Conservation (phyloP, 2,888 invertebrate genomes). For the Myopa testacea region DNA sequence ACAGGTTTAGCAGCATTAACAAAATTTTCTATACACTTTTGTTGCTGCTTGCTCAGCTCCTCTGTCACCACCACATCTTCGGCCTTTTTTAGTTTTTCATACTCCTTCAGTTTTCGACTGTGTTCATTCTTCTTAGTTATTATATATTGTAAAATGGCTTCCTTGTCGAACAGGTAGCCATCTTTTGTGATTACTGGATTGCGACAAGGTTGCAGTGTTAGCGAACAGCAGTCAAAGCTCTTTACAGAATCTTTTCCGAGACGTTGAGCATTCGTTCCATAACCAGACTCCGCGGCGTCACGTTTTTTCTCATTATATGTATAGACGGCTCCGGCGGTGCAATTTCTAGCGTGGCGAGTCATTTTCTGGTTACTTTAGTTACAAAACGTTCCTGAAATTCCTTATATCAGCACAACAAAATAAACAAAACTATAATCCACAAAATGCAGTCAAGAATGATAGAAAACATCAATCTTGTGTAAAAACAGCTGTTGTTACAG, state of each 20-base stretch:
- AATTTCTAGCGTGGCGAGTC: conserved; percentile 98
- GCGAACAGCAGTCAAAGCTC: conserved; percentile 97
- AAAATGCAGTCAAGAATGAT: not conserved
- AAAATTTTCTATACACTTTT: conserved; percentile 81
- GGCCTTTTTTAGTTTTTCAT: conserved; percentile 85
- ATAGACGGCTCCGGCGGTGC: conserved; percentile 98
- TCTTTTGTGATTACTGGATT: conserved; percentile 92
- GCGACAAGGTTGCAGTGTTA: conserved; percentile 96
- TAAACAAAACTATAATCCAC: not conserved
- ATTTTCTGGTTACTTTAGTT: conserved; percentile 68
- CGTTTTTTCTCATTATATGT: conserved; percentile 98
- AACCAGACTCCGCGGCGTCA: conserved; percentile 94
- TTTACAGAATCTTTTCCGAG: conserved; percentile 73
- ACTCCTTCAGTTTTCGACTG: conserved; percentile 89
- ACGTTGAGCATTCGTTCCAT: conserved; percentile 66
- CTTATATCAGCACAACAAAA: not conserved
- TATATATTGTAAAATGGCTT: conserved; percentile 95
- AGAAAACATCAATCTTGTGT: not conserved
- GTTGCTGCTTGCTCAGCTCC: conserved; percentile 67
- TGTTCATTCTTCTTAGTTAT: conserved; percentile 94
- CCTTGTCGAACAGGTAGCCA: conserved; percentile 96
- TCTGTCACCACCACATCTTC: conserved; percentile 79
- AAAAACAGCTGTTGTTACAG: conserved; percentile 7
- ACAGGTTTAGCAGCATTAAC: conserved; percentile 80
- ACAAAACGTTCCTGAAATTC: not conserved